Base-by-base conservation (phyloP, 2,888 invertebrate genomes). In the Heliconius erato region DNA sequence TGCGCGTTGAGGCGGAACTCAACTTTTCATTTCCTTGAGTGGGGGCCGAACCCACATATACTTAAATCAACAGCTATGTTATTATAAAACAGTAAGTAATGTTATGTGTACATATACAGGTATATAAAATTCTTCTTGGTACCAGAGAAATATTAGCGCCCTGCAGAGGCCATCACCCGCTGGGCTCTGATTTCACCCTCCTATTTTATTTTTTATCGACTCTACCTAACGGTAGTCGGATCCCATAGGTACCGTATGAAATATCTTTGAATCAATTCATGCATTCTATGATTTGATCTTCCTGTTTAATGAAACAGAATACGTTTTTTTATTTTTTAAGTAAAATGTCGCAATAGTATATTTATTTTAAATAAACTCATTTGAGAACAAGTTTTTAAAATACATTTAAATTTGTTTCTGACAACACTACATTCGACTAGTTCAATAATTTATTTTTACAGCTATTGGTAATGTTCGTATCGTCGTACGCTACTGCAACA, bases 221-320 rank as follows among this genome's bases (percentile, higher is more conserved):
- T 77, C 89, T 87, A 92, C 92, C 94, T 95, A 95, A 95, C 95
- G 94, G 95, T 92, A 93, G 87, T 87, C 79, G 81, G 86, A 87
- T 87, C 90, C 89, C 88, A 81, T 87, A 87, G 88, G 87, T 91
- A 92, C 90, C 91, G 91, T 91, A 90, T 87, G 87, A 88, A 89
- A 85, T 82, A 85, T 85, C 81, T 84, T 84, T 86, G 78, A 85
- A 87, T 84, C 65, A 67, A 81, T 79, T 82, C 76, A 82, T 79
- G 76, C 79, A 79, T 83, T 79, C 80, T 71, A 77, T 83, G 79
- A 82, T 83, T 77, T 79, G 63, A 82, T 85, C 83, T 89, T 88
- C 89, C 88, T 89, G 89, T 86, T 85, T 83, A 81, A 85, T 86
- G 86, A 86, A 88, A 85, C 82, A 81, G 54, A 72, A 74, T 72